These are phyloP conservation scores for Zophobas atratus DNA, from an alignment of 1,140 invertebrate species.

Conservation along the genomic window DNA sequence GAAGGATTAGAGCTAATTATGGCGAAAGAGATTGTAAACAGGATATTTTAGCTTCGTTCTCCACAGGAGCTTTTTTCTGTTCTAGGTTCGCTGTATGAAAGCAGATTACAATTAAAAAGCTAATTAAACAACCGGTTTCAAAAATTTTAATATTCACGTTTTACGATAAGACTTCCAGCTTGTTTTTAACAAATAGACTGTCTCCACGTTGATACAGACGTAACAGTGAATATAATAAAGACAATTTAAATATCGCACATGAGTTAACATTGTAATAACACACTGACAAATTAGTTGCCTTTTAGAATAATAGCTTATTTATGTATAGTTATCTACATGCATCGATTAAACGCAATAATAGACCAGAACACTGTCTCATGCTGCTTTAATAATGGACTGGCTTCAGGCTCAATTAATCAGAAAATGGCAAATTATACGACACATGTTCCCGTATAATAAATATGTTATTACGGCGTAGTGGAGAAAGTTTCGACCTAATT, in stretches of 20 bases:
- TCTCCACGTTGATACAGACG: conserved; percentile 34
- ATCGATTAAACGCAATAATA: conserved; percentile 35
- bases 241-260: conserved; percentile 48
- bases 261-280: conserved; percentile 45
- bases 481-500: not conserved
- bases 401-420: conserved; percentile 24
- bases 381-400: conserved; percentile 33
- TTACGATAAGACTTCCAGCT: not conserved
- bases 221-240: conserved; percentile 37
- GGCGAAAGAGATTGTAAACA: conserved; percentile 4
- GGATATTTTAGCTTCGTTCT: conserved; percentile 16
- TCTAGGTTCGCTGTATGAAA: conserved; percentile 15
- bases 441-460: conserved; percentile 6
- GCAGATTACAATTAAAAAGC: conserved; percentile 38
- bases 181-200: conserved; percentile 31
- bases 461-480: not conserved
- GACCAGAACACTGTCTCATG: conserved; percentile 15
- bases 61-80: conserved; percentile 6
- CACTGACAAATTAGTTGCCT: conserved; percentile 44
- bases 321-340: conserved; percentile 21
- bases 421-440: conserved; percentile 17
- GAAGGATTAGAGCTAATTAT: conserved; percentile 29
- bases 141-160: conserved; percentile 33
- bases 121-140: conserved; percentile 37
- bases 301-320: conserved; percentile 47